phyloP scores from a whole-genome alignment of 1,140 invertebrate genomes.

The Lasioglossum albipes region DNA sequence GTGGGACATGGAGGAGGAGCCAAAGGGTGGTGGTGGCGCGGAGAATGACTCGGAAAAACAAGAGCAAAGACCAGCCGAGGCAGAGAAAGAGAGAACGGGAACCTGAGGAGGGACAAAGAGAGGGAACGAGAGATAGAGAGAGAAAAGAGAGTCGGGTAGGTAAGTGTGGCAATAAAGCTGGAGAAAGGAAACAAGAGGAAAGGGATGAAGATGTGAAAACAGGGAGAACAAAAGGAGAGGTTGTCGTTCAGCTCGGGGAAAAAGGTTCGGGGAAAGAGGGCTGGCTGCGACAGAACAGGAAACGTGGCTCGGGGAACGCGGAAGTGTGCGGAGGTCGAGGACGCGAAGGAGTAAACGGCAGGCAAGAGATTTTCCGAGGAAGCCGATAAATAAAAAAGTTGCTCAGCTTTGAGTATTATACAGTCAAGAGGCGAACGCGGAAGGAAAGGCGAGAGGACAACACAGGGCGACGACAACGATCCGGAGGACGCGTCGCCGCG shows the following conservation, averaged over 20 bases:
- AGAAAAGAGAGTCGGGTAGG: not conserved
- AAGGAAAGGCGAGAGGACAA: conserved; percentile 27
- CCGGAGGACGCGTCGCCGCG: conserved; percentile 9
- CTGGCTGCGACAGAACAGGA: conserved; percentile 5
- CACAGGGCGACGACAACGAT: conserved; percentile 14
- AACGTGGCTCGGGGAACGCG: conserved; percentile 24
- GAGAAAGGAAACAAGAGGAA: not conserved
- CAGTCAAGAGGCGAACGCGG: conserved; percentile 11
- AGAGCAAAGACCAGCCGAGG: conserved; percentile 34
- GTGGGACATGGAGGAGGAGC: conserved; percentile 19
- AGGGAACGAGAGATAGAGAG: no score
- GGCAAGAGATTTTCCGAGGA: conserved; percentile 51
- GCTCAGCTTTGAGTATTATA: conserved; percentile 45
- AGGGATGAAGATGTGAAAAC: conserved; percentile 21
- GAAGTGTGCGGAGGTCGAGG: conserved; percentile 33
- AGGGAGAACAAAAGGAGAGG: conserved; percentile 26
- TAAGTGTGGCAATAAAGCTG: conserved; percentile 9
- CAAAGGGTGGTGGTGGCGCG: conserved; percentile 17
- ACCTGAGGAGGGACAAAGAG: not conserved
- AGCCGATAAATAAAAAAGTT: conserved; percentile 68
- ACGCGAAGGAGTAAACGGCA: conserved; percentile 13
- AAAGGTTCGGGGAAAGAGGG: not conserved
- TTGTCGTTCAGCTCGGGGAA: not conserved
- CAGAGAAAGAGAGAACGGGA: conserved; percentile 1
- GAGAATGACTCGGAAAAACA: conserved; percentile 34